Base-by-base conservation (phyloP, 2,113 vertebrate genomes). In the Cyanoramphus novaezelandiae region DNA sequence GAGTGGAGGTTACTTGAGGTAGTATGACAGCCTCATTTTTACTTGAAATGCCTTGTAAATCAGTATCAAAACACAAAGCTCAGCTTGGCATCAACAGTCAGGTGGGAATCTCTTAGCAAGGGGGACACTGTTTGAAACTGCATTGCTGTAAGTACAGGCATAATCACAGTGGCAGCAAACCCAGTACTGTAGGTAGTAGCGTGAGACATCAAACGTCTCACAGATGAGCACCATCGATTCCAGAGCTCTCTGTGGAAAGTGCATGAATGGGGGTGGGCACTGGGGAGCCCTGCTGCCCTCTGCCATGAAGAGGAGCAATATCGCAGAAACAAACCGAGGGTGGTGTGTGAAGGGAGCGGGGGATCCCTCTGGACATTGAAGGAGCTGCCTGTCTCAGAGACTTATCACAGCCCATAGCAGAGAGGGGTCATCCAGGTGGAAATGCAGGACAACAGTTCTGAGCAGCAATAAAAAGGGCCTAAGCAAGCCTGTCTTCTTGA, bases 161-260 rank as follows among this genome's bases (percentile, higher is more conserved):
- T 55, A 67, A 67, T 53, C 28, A 41, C 57, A 88, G 46, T n/a
- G 52, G 28, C 67, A 44, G 25, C 37, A 76, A 63, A 94, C 49
- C 3, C 20, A 33, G 5, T 41, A 33, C 16, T 3, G 0, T n/a
- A 47, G 28, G 44, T 21, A 33, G 47, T 65, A 93, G 2, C 3
- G 1, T 50, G 70, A 85, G 37, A 35, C 43, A 50, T 57, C 44
- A 25, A 70, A 50, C 28, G 7, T 35, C n/a, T 49, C 19, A 31
- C n/a, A 82, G 59, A 68, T 5, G 18, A 65, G 29, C 39, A 29
- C 16, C 17, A 21, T 17, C 0, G 0, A 31, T 44, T 47, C 50
- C 53, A 74, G 74, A 69, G 33, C 19, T 29, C n/a, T 84, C 62
- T 64, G 62, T 72, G 52, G 63, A 92, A 25, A 55, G 21, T 15